Evolutionary conservation across 2,888 invertebrate genomes (phyloP).

Genomic region (Drosophila dives): DNA sequence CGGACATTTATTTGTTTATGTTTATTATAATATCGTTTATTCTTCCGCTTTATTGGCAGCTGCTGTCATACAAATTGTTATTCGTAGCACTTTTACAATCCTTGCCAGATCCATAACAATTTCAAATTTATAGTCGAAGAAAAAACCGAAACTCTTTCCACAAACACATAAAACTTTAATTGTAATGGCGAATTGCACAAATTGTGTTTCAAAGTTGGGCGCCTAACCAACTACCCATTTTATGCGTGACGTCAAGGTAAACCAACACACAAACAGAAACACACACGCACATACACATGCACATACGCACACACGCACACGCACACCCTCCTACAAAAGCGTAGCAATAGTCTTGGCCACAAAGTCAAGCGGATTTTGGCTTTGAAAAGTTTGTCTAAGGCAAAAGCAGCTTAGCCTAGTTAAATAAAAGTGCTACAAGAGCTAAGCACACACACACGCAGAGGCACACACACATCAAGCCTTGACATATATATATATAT

Average conservation of each 20-base stretch:
- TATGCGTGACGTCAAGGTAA: slow-evolving; percentile 33
- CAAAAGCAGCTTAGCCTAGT: slow-evolving; percentile 76
- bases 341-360: slow-evolving; percentile 66
- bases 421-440: slow-evolving; percentile 71
- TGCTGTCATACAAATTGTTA: slow-evolving; percentile 3
- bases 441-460: slow-evolving; percentile 32
- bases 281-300: slow-evolving; percentile 2
- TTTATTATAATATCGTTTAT: not conserved
- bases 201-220: slow-evolving; percentile 28
- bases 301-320: not conserved
- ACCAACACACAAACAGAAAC: slow-evolving; percentile 11
- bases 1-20: not conserved
- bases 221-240: slow-evolving; percentile 38
- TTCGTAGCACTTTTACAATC: slow-evolving; percentile 4
- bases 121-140: slow-evolving; percentile 11
- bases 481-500: not conserved
- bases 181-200: slow-evolving; percentile 45
- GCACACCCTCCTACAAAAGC: slow-evolving; percentile 16
- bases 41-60: not conserved
- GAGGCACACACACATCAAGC: not conserved
- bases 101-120: slow-evolving; percentile 1
- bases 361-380: slow-evolving; percentile 78
- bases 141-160: slow-evolving; percentile 1
- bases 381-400: slow-evolving; percentile 69
- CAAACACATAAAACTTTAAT: slow-evolving; percentile 14